Base-by-base conservation (phyloP, 2,797 vertebrate species). In the Sebastes wilsoni region DNA sequence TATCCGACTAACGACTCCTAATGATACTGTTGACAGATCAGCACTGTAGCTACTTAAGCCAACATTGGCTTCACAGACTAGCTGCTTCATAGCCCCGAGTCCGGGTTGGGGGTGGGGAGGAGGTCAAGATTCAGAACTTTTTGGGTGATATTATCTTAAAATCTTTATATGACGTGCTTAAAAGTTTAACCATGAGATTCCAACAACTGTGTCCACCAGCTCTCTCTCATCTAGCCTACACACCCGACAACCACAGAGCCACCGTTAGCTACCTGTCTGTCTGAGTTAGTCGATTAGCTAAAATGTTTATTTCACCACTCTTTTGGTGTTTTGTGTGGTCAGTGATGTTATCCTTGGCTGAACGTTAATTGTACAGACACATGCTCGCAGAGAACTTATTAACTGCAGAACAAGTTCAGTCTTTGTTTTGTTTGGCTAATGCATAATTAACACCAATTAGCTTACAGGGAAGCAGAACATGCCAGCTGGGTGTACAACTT, bases 1-100 rank as follows among this genome's bases (percentile, higher is more conserved):
- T 38, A 38, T 38, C 36, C 2, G 13, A 38, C 36, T 38, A 38
- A 38, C 0, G 13, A 38, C 36, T 0, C 36, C 36, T 38, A 38
- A 38, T 38, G 36, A 14, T 14, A 38, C 36, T 38, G 13, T 1
- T 14, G 36, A 38, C 36, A 38, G 36, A 1, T 38, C 36, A 38
- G 36, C 13, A 2, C 36, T 38, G 36, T 38, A 38, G 36, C 36
- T 38, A 38, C 36, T 38, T 13, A 38, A 38, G 0, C 36, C 0
- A 13, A 38, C 36, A 38, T 38, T 38, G 36, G 36, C 36, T 38
- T 38, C 12, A 38, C 36, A 38, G 36, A 38, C 36, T 38, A 38
- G 36, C 36, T 38, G 36, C 36, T 38, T 38, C 36, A 38, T 38
- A 38, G 12, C 36, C 36, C 36, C 12, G 12, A 5, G 36, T 4